A percentile compares a stretch with the other conserved stretches of the same genome.
Evolutionary conservation across 2,888 invertebrate species (phyloP).

Genomic region (Andrena hattorfiana): DNA sequence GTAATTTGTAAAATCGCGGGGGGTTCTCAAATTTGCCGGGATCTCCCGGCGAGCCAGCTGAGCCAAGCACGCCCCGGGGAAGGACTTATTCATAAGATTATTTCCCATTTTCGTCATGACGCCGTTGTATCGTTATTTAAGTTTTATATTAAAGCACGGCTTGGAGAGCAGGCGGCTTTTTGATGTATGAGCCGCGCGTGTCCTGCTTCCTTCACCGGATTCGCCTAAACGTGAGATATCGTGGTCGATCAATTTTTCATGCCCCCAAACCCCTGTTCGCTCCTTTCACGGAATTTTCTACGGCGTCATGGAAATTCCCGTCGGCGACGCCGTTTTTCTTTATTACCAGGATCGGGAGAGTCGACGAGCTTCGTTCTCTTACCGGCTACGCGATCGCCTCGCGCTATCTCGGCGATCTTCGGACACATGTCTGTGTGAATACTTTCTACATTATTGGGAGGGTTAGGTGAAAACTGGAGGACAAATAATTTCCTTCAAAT

Average conservation of each 20-base stretch:
- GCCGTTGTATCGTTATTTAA: conserved; percentile 84
- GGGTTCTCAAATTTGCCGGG: conserved; percentile 49
- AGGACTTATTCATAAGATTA: conserved; percentile 82
- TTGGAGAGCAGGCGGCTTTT: conserved; percentile 75
- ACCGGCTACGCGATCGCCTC: conserved; percentile 31
- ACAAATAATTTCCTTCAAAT: neutral
- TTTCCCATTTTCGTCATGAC: conserved; percentile 83
- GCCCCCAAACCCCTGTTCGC: conserved; percentile 70
- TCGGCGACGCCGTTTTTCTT: conserved; percentile 41
- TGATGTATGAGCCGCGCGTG: conserved; percentile 84
- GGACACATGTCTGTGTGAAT: neutral
- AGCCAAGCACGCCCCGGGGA: conserved; percentile 63
- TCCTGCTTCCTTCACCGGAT: conserved; percentile 80
- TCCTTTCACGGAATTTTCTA: conserved; percentile 41
- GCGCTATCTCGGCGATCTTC: neutral
- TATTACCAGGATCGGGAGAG: conserved; percentile 14
- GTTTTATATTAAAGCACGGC: conserved; percentile 83
- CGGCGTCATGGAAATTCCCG: conserved; percentile 47
- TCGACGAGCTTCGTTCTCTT: neutral
- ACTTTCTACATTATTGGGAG: neutral
- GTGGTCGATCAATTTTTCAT: conserved; percentile 84
- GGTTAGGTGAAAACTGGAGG: neutral
- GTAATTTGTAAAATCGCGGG: conserved; percentile 58
- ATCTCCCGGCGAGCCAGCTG: conserved; percentile 33
- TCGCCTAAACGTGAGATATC: conserved; percentile 84